A percentile compares a stretch with the other conserved stretches of the same genome.
phyloP scores from a whole-genome alignment of 1,140 invertebrate genomes.

The Dolichoris vasculosae region DNA sequence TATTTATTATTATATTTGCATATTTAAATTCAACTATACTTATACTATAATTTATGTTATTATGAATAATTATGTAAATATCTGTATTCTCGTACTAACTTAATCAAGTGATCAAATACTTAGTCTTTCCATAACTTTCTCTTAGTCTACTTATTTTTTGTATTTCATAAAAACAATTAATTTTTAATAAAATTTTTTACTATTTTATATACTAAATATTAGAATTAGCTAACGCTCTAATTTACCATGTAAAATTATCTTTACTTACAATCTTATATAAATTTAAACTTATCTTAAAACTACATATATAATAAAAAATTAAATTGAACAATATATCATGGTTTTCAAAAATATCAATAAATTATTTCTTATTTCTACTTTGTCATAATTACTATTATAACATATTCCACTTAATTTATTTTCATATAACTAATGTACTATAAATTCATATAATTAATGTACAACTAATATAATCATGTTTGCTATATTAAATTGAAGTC shows the following conservation, averaged over 20 bases:
- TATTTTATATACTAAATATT: neutral
- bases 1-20: neutral
- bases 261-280: neutral
- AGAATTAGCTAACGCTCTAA: neutral
- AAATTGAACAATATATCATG: neutral
- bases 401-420: too few species aligned
- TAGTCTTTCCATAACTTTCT: neutral
- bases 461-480: too few species aligned
- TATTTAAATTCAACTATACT: neutral
- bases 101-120: neutral
- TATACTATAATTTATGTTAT: neutral
- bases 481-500: too few species aligned
- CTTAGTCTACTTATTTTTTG: too few species aligned
- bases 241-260: neutral
- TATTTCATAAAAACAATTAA: neutral
- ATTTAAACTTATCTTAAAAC: neutral
- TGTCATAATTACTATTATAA: too few species aligned
- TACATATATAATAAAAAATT: neutral
- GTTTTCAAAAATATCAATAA: too few species aligned
- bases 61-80: neutral
- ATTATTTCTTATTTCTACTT: too few species aligned
- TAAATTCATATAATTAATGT: too few species aligned
- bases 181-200: neutral
- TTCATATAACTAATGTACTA: too few species aligned
- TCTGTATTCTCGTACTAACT: neutral